phyloP scores from a whole-genome alignment of 2,797 vertebrate genomes.

The Sylvia borin region DNA sequence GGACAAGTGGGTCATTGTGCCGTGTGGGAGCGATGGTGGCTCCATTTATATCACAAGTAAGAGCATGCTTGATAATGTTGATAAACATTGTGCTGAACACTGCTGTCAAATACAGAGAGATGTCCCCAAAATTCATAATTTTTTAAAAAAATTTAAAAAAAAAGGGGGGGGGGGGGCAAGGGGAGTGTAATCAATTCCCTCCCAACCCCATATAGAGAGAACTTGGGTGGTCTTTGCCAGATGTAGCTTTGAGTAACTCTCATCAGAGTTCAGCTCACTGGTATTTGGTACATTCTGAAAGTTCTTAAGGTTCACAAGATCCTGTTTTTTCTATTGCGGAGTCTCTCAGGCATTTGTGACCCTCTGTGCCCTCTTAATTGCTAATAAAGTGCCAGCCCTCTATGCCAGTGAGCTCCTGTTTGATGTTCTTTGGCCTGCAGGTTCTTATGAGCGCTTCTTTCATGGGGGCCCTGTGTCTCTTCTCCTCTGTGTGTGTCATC shows the following conservation, averaged over 20 bases:
- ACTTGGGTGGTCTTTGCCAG: background rate
- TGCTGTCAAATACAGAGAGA: background rate
- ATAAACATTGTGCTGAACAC: background rate
- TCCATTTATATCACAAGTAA: slow-evolving; percentile 93
- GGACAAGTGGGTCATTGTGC: slow-evolving; percentile 90
- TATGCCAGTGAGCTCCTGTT: fast-evolving
- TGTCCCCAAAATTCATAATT: background rate
- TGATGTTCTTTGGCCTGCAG: slow-evolving; percentile 65
- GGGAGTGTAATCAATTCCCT: background rate
- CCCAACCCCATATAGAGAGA: fast-evolving
- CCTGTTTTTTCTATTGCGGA: background rate
- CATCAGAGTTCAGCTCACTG: background rate
- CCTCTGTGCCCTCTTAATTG: background rate
- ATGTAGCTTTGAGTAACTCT: background rate
- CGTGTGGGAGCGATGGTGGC: slow-evolving; percentile 94
- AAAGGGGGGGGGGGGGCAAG: too few species aligned
- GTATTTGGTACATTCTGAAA: background rate
- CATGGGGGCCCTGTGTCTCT: slow-evolving; percentile 83
- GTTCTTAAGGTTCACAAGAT: background rate
- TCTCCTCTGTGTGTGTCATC: slow-evolving; percentile 80
- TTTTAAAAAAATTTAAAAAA: too few species aligned
- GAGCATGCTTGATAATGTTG: background rate
- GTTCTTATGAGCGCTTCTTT: slow-evolving; percentile 88
- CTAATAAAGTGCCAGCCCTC: background rate
- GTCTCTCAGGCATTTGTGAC: background rate